These are phyloP conservation scores for Fukomys damarensis DNA, from an alignment of 2,113 vertebrate species.

Conservation along the genomic window DNA sequence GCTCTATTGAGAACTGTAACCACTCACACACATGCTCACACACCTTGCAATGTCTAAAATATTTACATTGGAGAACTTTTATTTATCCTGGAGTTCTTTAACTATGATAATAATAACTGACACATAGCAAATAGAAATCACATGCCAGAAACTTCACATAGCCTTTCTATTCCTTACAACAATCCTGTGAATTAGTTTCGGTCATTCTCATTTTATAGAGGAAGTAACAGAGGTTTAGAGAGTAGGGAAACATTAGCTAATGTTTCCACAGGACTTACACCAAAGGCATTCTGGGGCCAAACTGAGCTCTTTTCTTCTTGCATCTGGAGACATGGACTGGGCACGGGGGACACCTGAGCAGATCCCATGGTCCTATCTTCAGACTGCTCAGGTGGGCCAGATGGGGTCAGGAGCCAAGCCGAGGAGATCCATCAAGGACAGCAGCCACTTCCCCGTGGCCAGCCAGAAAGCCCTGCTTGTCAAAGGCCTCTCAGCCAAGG, in stretches of 20 bases:
- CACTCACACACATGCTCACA: background rate
- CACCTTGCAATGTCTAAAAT: background rate
- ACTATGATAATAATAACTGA: background rate
- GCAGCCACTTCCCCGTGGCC: background rate
- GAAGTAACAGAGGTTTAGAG: background rate
- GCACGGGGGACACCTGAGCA: background rate
- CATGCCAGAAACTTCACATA: background rate
- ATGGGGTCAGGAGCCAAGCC: background rate
- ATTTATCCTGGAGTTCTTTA: background rate
- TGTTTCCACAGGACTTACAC: background rate
- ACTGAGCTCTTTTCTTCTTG: background rate
- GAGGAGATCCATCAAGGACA: background rate
- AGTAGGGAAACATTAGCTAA: background rate
- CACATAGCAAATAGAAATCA: constrained; percentile 8
- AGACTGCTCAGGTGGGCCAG: background rate
- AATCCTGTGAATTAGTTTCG: background rate
- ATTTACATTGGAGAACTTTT: constrained; percentile 15
- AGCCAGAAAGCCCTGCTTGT: fast-evolving
- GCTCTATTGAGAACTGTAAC: background rate
- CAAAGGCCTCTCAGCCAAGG: too few relatives aligned
- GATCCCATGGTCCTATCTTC: background rate
- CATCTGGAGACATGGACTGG: background rate
- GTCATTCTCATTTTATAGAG: background rate
- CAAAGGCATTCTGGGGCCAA: background rate
- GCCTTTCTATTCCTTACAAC: background rate